phyloP scores from a whole-genome alignment of 1,140 invertebrate genomes.

The Drosophila nannoptera region DNA sequence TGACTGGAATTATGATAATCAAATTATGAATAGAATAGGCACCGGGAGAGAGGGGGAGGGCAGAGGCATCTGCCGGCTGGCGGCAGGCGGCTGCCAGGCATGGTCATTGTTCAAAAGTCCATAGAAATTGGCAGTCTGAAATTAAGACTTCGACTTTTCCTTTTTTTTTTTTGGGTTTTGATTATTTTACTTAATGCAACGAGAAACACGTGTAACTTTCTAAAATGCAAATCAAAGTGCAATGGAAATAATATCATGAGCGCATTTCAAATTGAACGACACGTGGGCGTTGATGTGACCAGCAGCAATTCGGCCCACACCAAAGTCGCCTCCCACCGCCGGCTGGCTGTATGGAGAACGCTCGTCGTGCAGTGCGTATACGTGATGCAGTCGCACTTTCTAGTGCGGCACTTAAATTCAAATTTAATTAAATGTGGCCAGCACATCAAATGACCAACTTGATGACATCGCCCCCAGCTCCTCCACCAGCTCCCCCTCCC shows the following conservation, averaged over 20 bases:
- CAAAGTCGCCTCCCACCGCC: background rate
- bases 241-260: conserved; percentile 65
- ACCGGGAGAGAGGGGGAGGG: conserved; percentile 10
- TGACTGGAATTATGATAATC: conserved; percentile 71
- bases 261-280: conserved; percentile 60
- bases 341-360: conserved; percentile 16
- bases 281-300: conserved; percentile 51
- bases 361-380: conserved; percentile 60
- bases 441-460: conserved; percentile 45
- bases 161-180: conserved; percentile 34
- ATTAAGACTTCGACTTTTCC: conserved; percentile 44
- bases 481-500: no score
- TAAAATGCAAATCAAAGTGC: conserved; percentile 72
- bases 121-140: conserved; percentile 44
- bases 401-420: conserved; percentile 61
- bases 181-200: conserved; percentile 54
- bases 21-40: conserved; percentile 63
- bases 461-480: conserved; percentile 20
- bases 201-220: conserved; percentile 71
- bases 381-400: conserved; percentile 67
- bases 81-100: background rate
- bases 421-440: conserved; percentile 47
- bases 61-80: background rate
- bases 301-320: background rate
- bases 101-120: conserved; percentile 29